Evolutionary conservation across 30 jellyfish, hydroid and myxozoan genomes (phyloP), one percentile per base, ranked within the genome.

Genomic region (Chrysaora quinquecirrha): DNA sequence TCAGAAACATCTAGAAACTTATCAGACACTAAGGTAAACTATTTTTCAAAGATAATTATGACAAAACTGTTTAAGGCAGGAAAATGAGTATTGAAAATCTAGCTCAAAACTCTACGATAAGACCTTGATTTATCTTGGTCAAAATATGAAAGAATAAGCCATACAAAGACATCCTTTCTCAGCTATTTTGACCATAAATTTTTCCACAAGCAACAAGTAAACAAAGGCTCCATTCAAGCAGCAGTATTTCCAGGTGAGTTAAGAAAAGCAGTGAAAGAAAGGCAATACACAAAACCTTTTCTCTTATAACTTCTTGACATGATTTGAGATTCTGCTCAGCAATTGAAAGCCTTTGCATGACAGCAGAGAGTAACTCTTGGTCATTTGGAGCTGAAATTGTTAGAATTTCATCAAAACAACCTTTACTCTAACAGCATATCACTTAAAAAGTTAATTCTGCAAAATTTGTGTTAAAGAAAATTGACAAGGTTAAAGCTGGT

Each of bases 281-380:
- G n/a, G n/a, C n/a, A n/a, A n/a, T n/a, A n/a, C n/a, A n/a, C n/a
- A 33, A 1, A 35, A 90, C 97, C 93, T 90, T 90, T 80, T 90
- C 96, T 75, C 52, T 90, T 49, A 29, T 76, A 12, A 61, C 34
- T 28, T 76, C 79, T 34, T 84, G 89, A 4, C 80, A 52, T 19
- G 69, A 90, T 23, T n/a, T 24, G 14, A 90, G 84, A 25, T 62
- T 80, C 69, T 78, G 86, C 27, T 90, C 97, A 0, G 91, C 90
- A 43, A 30, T 66, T 22, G 96, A 58, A 25, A 90, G 66, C 64
- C 96, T 71, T 6, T 68, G 72, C 80, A 86, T 79, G 90, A 90
- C 82, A 3, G 96, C 20, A 18, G 93, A 61, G 31, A 90, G 87
- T 0, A 90, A 47, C 20, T 85, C 97, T 21, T 34, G 56, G 32